Base-by-base conservation (phyloP, 2,797 vertebrate species). In the Paguma larvata region DNA sequence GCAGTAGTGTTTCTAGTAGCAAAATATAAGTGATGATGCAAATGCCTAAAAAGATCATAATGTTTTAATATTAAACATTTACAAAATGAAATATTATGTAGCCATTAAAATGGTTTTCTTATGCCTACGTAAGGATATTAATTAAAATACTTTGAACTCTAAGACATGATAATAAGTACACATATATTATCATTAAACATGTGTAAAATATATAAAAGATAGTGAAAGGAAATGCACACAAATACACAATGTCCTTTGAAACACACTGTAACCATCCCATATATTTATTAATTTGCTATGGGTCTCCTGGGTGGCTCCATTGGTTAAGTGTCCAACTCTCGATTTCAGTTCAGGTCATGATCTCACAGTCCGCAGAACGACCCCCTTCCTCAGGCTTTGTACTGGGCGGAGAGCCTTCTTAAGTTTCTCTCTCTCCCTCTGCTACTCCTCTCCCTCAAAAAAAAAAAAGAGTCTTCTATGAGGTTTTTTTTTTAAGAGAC, bases 61-160 rank as follows among this genome's bases (percentile, higher is more conserved):
- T 89, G 38, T 73, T 95, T 89, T 94, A 72, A 65, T 63, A 88
- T 63, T 65, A 92, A 89, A 21, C 18, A 53, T 44, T 95, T 93
- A 62, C 2, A 82, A 82, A 72, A 70, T 78, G 23, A 83, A 90
- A 67, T 82, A 77, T 75, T 79, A 30, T n/a, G 5, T 2, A 84
- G 4, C 8, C 56, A 56, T 72, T 87, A 46, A 78, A 93, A 78
- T 78, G 59, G n/a, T 67, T 85, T 94, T 19, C 14, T 78, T 67
- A 41, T 68, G 41, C 30, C 16, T 30, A 30, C 80, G 9, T 75
- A 86, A 73, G 1, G 8, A 53, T 85, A n/a, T n/a, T n/a, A n/a
- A 93, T 18, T 3, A 48, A 94, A 62, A 84, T 86, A 67, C 11
- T 68, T 80, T 59, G 34, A 25, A 83, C 92, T 92, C 44, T 70